Base-by-base conservation (phyloP, 2,888 invertebrate genomes). In the Prosopocoilus inquinatus region DNA sequence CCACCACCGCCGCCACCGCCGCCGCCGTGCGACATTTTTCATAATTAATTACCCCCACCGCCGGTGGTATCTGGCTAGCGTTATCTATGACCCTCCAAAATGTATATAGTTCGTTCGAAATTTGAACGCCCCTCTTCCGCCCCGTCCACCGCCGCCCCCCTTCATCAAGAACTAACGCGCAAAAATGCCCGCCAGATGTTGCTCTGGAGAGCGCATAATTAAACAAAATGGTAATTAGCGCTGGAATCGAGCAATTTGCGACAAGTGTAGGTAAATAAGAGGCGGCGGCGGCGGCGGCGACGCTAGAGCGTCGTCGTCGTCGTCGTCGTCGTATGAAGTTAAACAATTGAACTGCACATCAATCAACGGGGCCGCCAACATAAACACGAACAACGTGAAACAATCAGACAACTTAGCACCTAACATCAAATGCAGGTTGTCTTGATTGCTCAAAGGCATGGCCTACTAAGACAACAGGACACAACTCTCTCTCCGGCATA, bases 271-370 rank as follows among this genome's bases (percentile, higher is more conserved):
- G 64, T 59, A 64, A 64, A 60, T 60, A 60, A 61, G 59, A 63
- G 61, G 58, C 57, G 59, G 59, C 56, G 59, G 60, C 46, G 35
- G 38, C 39, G 35, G 45, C 47, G 54, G 32, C 34, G 43, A 15
- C 39, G 12, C 16, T 35, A 13, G n/a, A n/a, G 20, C 20, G 20
- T 28, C 20, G 20, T 28, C 20, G 20, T 28, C 20, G 28, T 32
- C 9, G 9, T 13, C 33, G 34, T 44, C n/a, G 8, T 15, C 11
- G 33, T 50, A 50, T 67, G 65, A 69, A 70, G 69, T 70, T 69
- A 70, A 70, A 70, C 70, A 70, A 72, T 70, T 68, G 69, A 70
- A 69, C 65, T 69, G 70, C 68, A 70, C 70, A 70, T 70, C 70
- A 70, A 68, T 70, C 68, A 68, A 60, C 61, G 55, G 59, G 62